Evolutionary conservation across 2,888 invertebrate genomes (phyloP).

Genomic region (Sthenelais limicola): DNA sequence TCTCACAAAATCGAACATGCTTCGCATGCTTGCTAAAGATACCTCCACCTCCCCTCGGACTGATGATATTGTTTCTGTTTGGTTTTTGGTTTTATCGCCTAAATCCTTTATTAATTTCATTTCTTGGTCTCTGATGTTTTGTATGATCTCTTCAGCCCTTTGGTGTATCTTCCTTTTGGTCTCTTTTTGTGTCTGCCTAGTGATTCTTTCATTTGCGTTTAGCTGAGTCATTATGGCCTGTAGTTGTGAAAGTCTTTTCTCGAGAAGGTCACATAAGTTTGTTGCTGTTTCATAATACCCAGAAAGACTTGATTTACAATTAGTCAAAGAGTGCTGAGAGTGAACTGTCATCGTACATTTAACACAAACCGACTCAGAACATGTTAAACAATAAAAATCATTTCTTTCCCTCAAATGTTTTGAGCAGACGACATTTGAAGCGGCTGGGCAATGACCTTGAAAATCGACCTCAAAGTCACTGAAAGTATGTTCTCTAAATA

Average conservation of each 20-base stretch:
- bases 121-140: slow-evolving; percentile 12
- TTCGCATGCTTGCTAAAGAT: slow-evolving; percentile 31
- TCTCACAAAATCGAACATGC: slow-evolving; percentile 19
- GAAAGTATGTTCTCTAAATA: neutral
- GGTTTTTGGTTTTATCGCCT: neutral
- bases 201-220: neutral
- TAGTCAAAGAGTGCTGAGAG: slow-evolving; percentile 11
- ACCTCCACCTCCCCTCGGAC: slow-evolving; percentile 12
- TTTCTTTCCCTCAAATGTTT: neutral
- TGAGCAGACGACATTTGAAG: neutral
- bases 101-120: neutral
- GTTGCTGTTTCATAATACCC: slow-evolving; percentile 20
- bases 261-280: neutral
- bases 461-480: neutral
- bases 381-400: slow-evolving; percentile 12
- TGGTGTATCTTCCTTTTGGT: slow-evolving; percentile 1
- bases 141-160: slow-evolving; percentile 21
- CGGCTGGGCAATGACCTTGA: neutral
- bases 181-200: neutral
- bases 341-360: slow-evolving; percentile 27
- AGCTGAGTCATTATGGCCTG: slow-evolving; percentile 14
- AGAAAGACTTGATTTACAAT: neutral
- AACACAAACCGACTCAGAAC: neutral
- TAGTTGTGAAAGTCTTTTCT: slow-evolving; percentile 14
- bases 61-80: neutral